These are phyloP conservation scores for Beris morrisii DNA, from an alignment of 2,888 invertebrate species.

Conservation along the genomic window DNA sequence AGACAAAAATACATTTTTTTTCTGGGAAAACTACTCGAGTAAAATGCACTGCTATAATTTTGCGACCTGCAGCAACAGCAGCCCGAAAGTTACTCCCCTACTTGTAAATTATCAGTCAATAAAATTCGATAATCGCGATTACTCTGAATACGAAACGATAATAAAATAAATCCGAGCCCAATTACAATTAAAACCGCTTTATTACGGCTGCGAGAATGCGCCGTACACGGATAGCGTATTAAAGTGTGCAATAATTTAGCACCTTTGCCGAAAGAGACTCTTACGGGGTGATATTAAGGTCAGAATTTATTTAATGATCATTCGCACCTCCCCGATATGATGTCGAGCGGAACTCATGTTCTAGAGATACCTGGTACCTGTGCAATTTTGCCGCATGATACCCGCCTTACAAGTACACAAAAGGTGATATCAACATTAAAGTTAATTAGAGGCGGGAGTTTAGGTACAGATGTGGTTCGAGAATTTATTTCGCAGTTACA, in stretches of 20 bases:
- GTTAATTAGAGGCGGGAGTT: conserved; percentile 28
- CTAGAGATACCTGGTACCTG: conserved; percentile 17
- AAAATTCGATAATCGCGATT: conserved; percentile 31
- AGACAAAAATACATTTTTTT: no score
- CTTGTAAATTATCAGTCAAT: conserved; percentile 38
- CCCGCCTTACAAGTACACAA: background rate
- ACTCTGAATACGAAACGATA: conserved; percentile 29
- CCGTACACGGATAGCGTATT: conserved; percentile 19
- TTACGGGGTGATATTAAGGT: conserved; percentile 35
- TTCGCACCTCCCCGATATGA: conserved; percentile 6
- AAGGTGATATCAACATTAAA: conserved; percentile 28
- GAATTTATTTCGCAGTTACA: no score
- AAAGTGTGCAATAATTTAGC: conserved; percentile 35
- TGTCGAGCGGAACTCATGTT: background rate
- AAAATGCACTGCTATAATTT: no score
- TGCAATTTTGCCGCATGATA: background rate
- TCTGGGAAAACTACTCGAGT: no score
- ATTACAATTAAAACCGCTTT: conserved; percentile 40
- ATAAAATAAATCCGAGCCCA: conserved; percentile 40
- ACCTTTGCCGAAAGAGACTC: conserved; percentile 31
- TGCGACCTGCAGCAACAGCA: background rate
- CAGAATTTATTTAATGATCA: conserved; percentile 38
- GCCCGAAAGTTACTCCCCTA: background rate
- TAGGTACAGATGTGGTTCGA: conserved; percentile 6
- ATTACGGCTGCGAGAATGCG: conserved; percentile 31